Evolutionary conservation across 2,113 vertebrate species (phyloP), one percentile per base, ranked within the genome.

Genomic region (Apodemus speciosus): DNA sequence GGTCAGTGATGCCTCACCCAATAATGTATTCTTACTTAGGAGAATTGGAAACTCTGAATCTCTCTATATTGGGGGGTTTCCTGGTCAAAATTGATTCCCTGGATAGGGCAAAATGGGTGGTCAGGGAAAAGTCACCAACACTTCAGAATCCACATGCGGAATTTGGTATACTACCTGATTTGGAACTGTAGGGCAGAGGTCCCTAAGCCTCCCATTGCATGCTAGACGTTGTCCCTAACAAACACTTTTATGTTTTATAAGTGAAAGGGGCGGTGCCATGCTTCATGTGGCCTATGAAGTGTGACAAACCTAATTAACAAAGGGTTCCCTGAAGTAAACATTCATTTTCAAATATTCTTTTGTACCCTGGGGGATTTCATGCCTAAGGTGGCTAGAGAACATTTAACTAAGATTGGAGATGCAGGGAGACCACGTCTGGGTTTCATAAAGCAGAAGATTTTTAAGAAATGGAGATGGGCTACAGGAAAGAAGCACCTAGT

Each of bases 191-290:
- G 58, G 32, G 32, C 85, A 91, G 77, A 92, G 76, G 66, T 87
- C 76, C 72, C 20, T 72, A 89, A 90, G 43, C 69, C 35, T 92
- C 27, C 21, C 58, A 71, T 69, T 64, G 49, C 30, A 92, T 80
- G 15, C 14, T 14, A 40, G 46, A n/a, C n/a, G 71, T 76, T 80
- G 51, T 40, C 85, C 4, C 23, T 77, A n/a, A 64, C 25, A 53
- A 79, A 91, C 27, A 69, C 60, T 91, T 84, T 92, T 79, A 75
- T 85, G 90, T 84, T 53, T 91, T 84, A 91, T 79, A 75, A 85
- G 90, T 84, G 32, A 46, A 71, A 62, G 30, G 49, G 43, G 20
- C 58, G 80, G 21, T 35, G 66, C 13, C 30, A 68, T 77, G 38
- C 56, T 71, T 43, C 43, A 9, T 46, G 66, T 87, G 15, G 56